Conservation (phyloP, 2,113 vertebrate species). For the Cygnus buccinator region DNA sequence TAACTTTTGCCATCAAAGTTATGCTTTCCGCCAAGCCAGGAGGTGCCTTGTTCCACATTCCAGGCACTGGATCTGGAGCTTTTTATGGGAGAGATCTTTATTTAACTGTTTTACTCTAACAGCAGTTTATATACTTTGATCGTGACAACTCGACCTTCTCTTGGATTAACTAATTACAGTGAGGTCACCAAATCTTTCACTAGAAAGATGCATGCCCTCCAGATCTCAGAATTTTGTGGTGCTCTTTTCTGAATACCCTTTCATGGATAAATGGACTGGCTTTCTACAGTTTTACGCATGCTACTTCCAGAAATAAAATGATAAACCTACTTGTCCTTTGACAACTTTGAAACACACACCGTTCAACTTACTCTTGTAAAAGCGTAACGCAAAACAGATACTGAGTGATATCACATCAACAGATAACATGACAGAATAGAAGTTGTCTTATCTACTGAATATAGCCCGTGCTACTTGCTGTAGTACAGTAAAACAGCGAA, state of each 20-base stretch:
- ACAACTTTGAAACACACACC: background rate
- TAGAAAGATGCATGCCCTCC: background rate
- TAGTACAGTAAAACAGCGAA: background rate
- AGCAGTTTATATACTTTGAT: background rate
- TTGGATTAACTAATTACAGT: background rate
- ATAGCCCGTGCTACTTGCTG: background rate
- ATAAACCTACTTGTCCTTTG: background rate
- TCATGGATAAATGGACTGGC: background rate
- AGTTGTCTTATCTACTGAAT: background rate
- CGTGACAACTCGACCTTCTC: background rate
- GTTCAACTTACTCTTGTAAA: background rate
- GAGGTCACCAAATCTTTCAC: background rate
- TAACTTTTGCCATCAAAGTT: background rate
- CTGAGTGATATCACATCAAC: background rate
- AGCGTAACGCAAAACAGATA: background rate
- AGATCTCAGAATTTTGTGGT: background rate
- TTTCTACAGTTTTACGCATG: background rate
- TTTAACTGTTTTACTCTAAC: background rate
- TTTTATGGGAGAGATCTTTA: background rate
- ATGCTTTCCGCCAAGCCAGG: background rate
- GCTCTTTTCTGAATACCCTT: background rate
- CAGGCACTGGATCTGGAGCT: background rate
- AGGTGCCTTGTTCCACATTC: background rate
- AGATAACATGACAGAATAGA: background rate
- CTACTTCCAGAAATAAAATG: background rate